Evolutionary conservation across 64 coral and sea anemone genomes (phyloP), one percentile per base, ranked within the genome.

Genomic region (Actinia tenebrosa): DNA sequence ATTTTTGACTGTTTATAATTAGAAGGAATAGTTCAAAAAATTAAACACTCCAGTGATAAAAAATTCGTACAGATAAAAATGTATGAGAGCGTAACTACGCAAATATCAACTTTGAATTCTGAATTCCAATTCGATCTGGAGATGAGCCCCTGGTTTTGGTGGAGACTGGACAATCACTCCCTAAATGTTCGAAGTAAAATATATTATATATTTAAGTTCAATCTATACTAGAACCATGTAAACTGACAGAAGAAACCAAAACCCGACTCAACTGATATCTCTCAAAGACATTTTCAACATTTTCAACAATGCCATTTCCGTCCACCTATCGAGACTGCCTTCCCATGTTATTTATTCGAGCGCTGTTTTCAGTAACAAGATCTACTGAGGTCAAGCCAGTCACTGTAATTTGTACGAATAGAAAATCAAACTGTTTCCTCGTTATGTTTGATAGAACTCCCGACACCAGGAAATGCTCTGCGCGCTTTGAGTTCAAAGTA

Each of bases 231-330:
- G 47, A 0, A 50, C 2, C 7, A 50, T 50, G 47, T 2, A 50
- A 50, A 50, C 47, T 37, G 30, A 37, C 47, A 50, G 56, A 58
- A 66, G 10, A 23, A 66, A 23, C n/a, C 20, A 23, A 66, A 66
- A 75, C 69, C 10, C 0, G 69, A 75, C 69, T 14, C 11, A 2
- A 14, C 63, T 27, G 25, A 75, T 42, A 10, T 75, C 69, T 30
- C 69, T 75, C 69, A 75, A 75, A 75, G 69, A 75, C 69, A 30
- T 30, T 75, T 75, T 75, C 69, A 75, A 75, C 69, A 30, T 30
- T 75, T 75, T 75, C 69, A 75, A 75, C 69, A 75, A 15, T 30
- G 69, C 26, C 69, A 75, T 75, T 75, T 75, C 69, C 69, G 69
- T 43, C 5, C 20, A 16, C 69, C 26, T 15, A n/a, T 27, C 69